These are phyloP conservation scores for Alethe diademata DNA, from an alignment of 2,113 vertebrate genomes.

Conservation along the genomic window DNA sequence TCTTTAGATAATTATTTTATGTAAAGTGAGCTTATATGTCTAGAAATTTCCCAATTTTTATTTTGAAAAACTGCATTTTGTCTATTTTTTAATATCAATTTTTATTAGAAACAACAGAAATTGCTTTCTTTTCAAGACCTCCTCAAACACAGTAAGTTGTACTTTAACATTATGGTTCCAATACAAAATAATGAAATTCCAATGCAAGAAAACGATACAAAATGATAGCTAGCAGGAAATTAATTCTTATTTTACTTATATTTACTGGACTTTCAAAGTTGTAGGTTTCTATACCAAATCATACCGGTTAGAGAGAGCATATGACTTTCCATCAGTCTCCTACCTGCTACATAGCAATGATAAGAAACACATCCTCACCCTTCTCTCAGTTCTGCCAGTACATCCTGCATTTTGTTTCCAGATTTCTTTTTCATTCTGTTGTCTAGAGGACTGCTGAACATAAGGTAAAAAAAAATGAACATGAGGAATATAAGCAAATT, in stretches of 20 bases:
- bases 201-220: not conserved
- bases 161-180: not conserved
- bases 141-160: not conserved
- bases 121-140: not conserved
- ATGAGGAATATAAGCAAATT: not conserved
- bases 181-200: constrained; percentile 5
- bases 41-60: not conserved
- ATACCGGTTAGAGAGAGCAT: not conserved
- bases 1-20: not conserved
- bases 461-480: not conserved
- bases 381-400: not conserved
- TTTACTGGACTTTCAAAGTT: not conserved
- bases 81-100: not conserved
- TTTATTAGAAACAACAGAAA: constrained; percentile 6
- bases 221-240: not conserved
- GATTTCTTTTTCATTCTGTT: not conserved
- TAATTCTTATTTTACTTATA: not conserved
- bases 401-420: not conserved
- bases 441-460: not conserved
- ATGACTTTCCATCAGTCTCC: not conserved
- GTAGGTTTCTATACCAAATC: not conserved
- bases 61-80: not conserved
- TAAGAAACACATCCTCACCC: not conserved
- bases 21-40: not conserved
- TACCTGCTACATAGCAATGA: not conserved